Evolutionary conservation across 1,140 invertebrate species (phyloP), one percentile per base, ranked within the genome.

Genomic region (Saccostrea glomerata): DNA sequence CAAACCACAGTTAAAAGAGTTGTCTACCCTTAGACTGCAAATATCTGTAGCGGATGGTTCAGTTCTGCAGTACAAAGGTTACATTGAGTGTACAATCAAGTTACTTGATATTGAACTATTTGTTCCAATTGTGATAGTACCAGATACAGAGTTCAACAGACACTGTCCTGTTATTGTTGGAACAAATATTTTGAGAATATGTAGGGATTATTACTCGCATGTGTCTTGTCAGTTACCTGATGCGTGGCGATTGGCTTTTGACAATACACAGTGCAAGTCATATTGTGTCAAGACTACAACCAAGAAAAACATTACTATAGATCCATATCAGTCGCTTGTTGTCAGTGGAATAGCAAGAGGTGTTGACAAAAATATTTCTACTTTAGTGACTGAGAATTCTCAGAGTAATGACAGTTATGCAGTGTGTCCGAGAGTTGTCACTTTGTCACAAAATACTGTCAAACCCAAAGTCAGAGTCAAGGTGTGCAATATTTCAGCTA

Each of bases 401-500:
- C 54, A 88, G 54, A 55, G 17, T 55, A n/a, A 47, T 23, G 73
- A 70, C 86, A 58, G 47, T 23, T 56, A 82, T 23, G 70, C 58
- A 23, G 84, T 87, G 15, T 89, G 85, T 77, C 86, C 85, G n/a
- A 89, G 88, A 86, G 88, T 73, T 23, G 58, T 89, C 20, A 23
- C 20, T 23, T 58, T 89, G 40, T 60, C 66, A 25, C 5, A 56
- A 15, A 15, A 73, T 63, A 23, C 54, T 25, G 56, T 23, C 40
- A 89, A 82, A 25, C 25, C 47, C n/a, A 84, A 84, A 87, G 60
- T 87, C 23, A 86, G 56, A 11, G 86, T 87, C 17, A 70, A 86
- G 17, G 40, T 89, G 4, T 87, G 82, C 73, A 87, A 87, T 55
- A 66, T 87, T 82, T 60, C 88, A 36, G 86, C 88, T 2, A 86